Base-by-base conservation (phyloP, 2,113 vertebrate genomes). In the Myxocyprinus asiaticus region DNA sequence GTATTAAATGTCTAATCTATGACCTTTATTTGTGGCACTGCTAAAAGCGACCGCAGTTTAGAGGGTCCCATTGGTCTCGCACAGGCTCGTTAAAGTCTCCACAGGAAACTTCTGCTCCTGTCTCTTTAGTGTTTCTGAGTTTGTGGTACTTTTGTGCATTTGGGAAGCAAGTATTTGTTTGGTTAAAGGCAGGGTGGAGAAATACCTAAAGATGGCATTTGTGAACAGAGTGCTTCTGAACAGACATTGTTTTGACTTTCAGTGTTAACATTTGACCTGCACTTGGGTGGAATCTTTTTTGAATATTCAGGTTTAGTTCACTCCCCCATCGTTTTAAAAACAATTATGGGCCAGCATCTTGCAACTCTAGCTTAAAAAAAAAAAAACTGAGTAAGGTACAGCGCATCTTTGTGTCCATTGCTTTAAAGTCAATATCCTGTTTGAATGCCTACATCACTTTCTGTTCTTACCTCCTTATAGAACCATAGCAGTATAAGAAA, bases 401-500 rank as follows among this genome's bases (percentile, higher is more conserved):
- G 22, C 22, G 3, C 58, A 58, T 10, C 3, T n/a, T 55, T 76
- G 12, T 61, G 68, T 74, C 48, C 22, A 10, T 51, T 62, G 67
- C 51, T 61, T 58, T 7, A 64, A 53, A 69, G 55, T 9, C 47
- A 55, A 50, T 14, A 74, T 74, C 50, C 58, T 69, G 9, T 72
- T 14, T 64, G 10, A 10, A n/a, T 44, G 12, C 2, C 3, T 33
- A 33, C 10, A 50, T 76, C 9, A 55, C 12, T 22, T 11, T 73
- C 67, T 55, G 47, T 80, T 83, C 17, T 83, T 72, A 53, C 47
- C 45, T 48, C 9, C 22, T 51, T 12, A 44, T 33, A 17, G 4
- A 77, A 53, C 45, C 14, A 77, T 12, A 65, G 63, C 67, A 59
- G 9, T 45, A 66, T 17, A 48, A 72, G 62, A 62, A 78, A 33